Conservation (phyloP, 1,140 invertebrate genomes). For the Acromyrmex echinatior region DNA sequence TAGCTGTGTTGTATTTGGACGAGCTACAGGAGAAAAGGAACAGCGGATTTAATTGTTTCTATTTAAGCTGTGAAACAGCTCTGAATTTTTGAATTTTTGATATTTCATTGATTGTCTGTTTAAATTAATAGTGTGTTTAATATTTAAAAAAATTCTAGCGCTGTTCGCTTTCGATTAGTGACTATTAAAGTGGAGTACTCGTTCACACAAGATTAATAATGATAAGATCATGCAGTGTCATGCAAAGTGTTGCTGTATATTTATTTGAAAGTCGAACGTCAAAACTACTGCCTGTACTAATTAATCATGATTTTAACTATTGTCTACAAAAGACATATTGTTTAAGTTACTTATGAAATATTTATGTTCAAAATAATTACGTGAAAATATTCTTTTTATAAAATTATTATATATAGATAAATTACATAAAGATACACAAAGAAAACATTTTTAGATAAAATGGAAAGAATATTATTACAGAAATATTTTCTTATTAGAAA, state of each 20-base stretch:
- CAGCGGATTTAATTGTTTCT: not conserved
- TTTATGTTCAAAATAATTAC: not conserved
- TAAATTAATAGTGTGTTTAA: not conserved
- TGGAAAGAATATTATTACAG: not conserved
- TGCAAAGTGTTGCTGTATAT: slow-evolving; percentile 69
- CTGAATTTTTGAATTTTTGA: not conserved
- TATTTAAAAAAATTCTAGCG: not conserved
- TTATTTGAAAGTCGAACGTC: slow-evolving; percentile 53
- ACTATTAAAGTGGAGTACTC: slow-evolving; percentile 58
- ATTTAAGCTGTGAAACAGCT: not conserved
- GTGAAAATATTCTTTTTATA: not conserved
- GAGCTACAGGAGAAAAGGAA: slow-evolving; percentile 63
- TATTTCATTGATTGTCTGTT: not conserved
- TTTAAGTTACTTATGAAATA: not conserved
- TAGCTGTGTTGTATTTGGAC: slow-evolving; percentile 51
- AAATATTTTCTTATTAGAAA: not conserved
- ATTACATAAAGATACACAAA: not conserved
- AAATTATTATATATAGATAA: not conserved
- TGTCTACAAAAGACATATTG: not conserved
- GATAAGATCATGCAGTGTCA: slow-evolving; percentile 73
- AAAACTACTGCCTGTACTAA: not conserved
- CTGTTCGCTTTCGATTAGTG: slow-evolving; percentile 41
- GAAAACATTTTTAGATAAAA: not conserved
- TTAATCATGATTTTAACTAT: not conserved
- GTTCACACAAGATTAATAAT: slow-evolving; percentile 64